Evolutionary conservation across 2,797 vertebrate genomes (phyloP).

Genomic region (Micropoecilia bifurca): DNA sequence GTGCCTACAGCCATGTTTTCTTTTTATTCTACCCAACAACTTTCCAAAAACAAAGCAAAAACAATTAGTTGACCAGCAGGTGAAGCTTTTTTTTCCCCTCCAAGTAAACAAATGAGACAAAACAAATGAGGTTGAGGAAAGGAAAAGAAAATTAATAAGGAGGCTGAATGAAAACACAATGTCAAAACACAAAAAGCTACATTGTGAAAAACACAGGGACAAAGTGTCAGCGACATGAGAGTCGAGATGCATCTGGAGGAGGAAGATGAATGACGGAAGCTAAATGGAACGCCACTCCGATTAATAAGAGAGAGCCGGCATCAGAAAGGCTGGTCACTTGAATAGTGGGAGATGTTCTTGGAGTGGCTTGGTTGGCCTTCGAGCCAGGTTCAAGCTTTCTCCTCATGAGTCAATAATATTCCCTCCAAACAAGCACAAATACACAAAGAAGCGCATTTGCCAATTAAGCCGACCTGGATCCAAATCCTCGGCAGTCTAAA

Average conservation of each 20-base stretch:
- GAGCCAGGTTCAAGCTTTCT: conserved; percentile 62
- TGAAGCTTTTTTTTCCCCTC: neutral
- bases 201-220: conserved; percentile 8
- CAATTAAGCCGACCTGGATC: conserved; percentile 18
- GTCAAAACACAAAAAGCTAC: neutral
- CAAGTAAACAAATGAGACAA: neutral
- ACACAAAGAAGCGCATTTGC: conserved; percentile 1
- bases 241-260: conserved; percentile 48
- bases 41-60: neutral
- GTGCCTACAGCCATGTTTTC: conserved; percentile 9
- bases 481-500: conserved; percentile 19
- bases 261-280: conserved; percentile 75
- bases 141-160: neutral
- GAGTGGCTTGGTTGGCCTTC: conserved; percentile 73
- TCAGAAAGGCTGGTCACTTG: conserved; percentile 76
- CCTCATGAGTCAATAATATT: conserved; percentile 64
- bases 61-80: neutral
- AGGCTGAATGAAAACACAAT: neutral
- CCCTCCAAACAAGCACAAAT: conserved; percentile 40
- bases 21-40: conserved; percentile 5
- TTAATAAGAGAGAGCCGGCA: conserved; percentile 69
- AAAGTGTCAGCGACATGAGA: conserved; percentile 36
- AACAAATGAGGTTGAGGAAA: neutral
- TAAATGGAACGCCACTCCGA: conserved; percentile 81
- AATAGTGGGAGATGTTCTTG: conserved; percentile 78